Evolutionary conservation across 2,888 invertebrate species (phyloP).

Genomic region (Erebia epiphron): DNA sequence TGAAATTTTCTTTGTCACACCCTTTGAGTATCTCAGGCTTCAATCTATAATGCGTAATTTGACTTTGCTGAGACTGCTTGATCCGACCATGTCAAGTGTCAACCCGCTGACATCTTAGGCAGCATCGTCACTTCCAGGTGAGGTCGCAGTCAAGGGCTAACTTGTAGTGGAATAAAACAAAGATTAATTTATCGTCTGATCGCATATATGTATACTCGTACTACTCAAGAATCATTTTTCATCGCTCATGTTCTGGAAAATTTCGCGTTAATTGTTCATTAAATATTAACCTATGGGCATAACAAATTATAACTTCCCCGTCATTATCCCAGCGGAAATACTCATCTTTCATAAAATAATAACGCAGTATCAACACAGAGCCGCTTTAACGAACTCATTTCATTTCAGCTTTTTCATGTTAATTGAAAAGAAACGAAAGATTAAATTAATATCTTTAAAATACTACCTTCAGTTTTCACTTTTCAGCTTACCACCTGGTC

Average conservation of each 20-base stretch:
- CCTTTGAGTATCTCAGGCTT: too few species aligned
- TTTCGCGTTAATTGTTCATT: neutral
- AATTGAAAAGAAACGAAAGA: constrained; percentile 11
- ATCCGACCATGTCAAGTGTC: too few species aligned
- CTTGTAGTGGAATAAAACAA: too few species aligned
- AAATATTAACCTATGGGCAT: neutral
- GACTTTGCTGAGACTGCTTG: too few species aligned
- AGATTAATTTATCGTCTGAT: too few species aligned
- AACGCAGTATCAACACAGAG: constrained; percentile 1
- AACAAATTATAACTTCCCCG: neutral
- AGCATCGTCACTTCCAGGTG: too few species aligned
- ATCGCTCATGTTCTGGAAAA: neutral
- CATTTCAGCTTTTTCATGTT: constrained; percentile 10
- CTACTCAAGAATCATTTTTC: neutral
- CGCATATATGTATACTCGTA: too few species aligned
- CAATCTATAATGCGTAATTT: too few species aligned
- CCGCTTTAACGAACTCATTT: constrained; percentile 10
- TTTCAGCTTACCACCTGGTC: neutral
- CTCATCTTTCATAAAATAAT: constrained; percentile 1
- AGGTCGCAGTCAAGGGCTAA: too few species aligned
- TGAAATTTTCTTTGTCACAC: too few species aligned
- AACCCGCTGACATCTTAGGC: too few species aligned
- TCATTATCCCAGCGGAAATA: neutral
- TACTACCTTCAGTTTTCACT: neutral
- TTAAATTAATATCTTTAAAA: neutral